Base-by-base conservation (phyloP, 2,888 invertebrate species). In the Tetranychus truncatus region DNA sequence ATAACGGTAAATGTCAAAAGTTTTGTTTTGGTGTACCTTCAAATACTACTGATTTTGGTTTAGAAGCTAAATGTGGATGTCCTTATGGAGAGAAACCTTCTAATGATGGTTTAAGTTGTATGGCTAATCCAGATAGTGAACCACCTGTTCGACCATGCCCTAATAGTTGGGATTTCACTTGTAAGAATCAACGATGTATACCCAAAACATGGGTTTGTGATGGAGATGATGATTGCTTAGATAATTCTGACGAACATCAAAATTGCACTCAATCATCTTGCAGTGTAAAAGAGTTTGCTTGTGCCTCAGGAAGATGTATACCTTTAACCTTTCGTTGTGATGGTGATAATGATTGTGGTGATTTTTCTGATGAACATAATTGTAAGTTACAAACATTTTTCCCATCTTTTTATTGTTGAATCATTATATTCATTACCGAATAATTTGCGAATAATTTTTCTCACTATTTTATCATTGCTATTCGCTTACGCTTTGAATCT, bases 121-220 rank as follows among this genome's bases (percentile, higher is more conserved):
- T 88, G 5, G 83, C 88, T 0, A 92, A 95, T 83, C 92, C 93
- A 0, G 88, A 88, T 80, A 87, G 89, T 0, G 93, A 95, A 82
- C 92, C 92, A 0, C 91, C 92, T 0, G 87, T 91, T 0, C 89
- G 91, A 80, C 89, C 92, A 0, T 95, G 95, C 81, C 91, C 92
- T 0, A 92, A 92, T 81, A 86, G 89, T 1, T 92, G 92, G 89
- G 92, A 95, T 84, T 95, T 95, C 82, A 92, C 92, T 0, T 96
- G 96, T 82, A 88, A 89, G 80, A 95, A 95, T 83, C 92, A 93
- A 81, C 84, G 91, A 45, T 94, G 93, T 81, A 91, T 95, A 74
- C 92, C 93, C 0, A 91, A 91, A 82, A 90, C 91, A 9, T 95
- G 95, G 95, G 89, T 93, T 1, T 95, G 95, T 82, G 95, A 95